These are phyloP conservation scores for Papilio aristodemus DNA, from an alignment of 1,140 invertebrate genomes.

Conservation along the genomic window DNA sequence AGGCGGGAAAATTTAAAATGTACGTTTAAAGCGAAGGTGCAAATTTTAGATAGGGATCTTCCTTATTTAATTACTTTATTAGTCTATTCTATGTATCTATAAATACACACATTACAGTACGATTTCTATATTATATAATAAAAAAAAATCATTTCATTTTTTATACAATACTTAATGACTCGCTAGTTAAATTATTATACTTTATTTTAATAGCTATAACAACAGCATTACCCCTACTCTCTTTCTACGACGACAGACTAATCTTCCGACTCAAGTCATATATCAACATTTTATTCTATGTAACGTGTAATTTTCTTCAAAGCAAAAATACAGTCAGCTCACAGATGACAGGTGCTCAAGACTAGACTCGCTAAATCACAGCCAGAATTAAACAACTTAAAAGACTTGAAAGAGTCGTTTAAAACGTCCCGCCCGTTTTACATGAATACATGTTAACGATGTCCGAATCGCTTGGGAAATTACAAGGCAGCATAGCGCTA, in stretches of 20 bases:
- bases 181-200: too few species aligned
- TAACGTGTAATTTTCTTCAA: background rate
- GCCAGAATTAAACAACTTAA: slow-evolving; percentile 28
- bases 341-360: slow-evolving; percentile 27
- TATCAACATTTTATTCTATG: too few species aligned
- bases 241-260: too few species aligned
- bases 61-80: slow-evolving; percentile 13
- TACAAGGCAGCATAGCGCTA: slow-evolving; percentile 46
- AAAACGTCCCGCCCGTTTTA: slow-evolving; percentile 39
- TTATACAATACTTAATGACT: too few species aligned
- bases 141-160: too few species aligned
- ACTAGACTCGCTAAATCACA: slow-evolving; percentile 25
- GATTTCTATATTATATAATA: slow-evolving; percentile 11
- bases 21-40: slow-evolving; percentile 6
- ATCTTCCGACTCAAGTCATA: too few species aligned
- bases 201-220: too few species aligned
- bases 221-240: too few species aligned
- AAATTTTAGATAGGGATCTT: background rate
- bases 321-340: slow-evolving; percentile 1
- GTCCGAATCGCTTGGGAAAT: slow-evolving; percentile 53
- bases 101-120: too few species aligned
- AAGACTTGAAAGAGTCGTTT: slow-evolving; percentile 31
- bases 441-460: slow-evolving; percentile 60
- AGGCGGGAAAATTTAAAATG: slow-evolving; percentile 18
- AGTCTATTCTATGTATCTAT: background rate